These are phyloP conservation scores for Vulpes ferrilata DNA, from an alignment of 2,113 vertebrate species.

Conservation along the genomic window DNA sequence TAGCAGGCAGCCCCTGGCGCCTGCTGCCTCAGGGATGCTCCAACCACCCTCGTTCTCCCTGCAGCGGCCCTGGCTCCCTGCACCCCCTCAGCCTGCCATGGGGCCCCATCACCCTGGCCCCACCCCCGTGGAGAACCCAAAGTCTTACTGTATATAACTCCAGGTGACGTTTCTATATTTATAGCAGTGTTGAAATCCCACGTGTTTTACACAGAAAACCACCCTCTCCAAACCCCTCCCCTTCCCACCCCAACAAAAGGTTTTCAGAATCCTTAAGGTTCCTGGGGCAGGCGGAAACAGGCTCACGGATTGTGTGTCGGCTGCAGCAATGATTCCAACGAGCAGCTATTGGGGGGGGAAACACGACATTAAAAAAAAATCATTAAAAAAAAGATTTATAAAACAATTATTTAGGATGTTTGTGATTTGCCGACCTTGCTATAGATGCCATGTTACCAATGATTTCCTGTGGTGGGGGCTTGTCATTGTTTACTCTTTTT, in stretches of 20 bases:
- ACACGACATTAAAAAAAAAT: constrained; percentile 82
- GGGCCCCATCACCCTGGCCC: constrained; percentile 67
- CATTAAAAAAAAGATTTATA: constrained; percentile 85
- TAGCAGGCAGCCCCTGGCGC: constrained; percentile 82
- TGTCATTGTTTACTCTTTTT: constrained; percentile 97
- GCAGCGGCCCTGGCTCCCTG: constrained; percentile 63
- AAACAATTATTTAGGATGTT: constrained; percentile 94
- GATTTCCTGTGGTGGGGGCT: constrained; percentile 97
- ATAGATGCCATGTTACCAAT: constrained; percentile 99
- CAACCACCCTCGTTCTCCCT: constrained; percentile 81
- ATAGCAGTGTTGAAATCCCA: constrained; percentile 83
- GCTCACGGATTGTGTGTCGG: constrained; percentile 94
- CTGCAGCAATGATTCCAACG: constrained; percentile 94
- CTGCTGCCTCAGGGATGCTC: constrained; percentile 86
- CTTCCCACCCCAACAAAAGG: constrained; percentile 77
- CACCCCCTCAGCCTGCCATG: constrained; percentile 61
- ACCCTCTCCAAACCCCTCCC: constrained; percentile 52
- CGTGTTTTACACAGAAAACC: constrained; percentile 77
- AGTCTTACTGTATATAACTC: constrained; percentile 88
- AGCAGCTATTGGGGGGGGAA: constrained; percentile 88
- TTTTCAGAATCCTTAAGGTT: constrained; percentile 84
- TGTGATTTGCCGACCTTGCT: constrained; percentile 97
- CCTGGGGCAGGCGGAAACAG: constrained; percentile 87
- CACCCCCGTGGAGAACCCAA: constrained; percentile 85
- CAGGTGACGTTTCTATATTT: constrained; percentile 85